These are phyloP conservation scores for Erebia epiphron DNA, from an alignment of 2,888 invertebrate genomes.

Conservation along the genomic window DNA sequence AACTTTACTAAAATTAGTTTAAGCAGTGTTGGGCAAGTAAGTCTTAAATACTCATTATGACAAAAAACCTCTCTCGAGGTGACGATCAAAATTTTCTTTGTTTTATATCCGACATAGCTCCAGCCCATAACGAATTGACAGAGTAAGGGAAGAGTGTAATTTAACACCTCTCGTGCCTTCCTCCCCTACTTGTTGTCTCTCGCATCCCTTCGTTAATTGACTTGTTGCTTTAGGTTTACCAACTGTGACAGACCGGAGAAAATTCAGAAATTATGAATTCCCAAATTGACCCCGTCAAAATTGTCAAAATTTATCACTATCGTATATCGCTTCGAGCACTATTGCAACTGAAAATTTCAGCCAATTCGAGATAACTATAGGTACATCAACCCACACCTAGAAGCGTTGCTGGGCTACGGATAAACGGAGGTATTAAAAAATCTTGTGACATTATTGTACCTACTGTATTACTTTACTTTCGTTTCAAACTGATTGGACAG, in stretches of 20 bases:
- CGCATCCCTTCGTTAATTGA: not conserved
- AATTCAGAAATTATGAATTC: too few relatives aligned
- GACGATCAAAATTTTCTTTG: conserved; percentile 5
- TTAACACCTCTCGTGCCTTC: conserved; percentile 13
- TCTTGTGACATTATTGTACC: too few relatives aligned
- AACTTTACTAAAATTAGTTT: too few relatives aligned
- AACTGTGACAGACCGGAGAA: not conserved
- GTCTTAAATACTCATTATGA: not conserved
- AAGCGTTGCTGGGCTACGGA: too few relatives aligned
- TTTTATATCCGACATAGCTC: conserved; percentile 27
- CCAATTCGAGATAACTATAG: too few relatives aligned
- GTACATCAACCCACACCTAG: too few relatives aligned
- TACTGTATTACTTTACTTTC: not conserved
- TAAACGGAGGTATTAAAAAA: too few relatives aligned
- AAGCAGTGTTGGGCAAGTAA: too few relatives aligned
- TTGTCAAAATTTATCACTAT: too few relatives aligned
- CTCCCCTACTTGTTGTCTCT: not conserved
- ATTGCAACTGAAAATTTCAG: too few relatives aligned
- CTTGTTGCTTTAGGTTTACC: not conserved
- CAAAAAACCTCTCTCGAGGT: not conserved
- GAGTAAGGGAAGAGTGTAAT: conserved; percentile 19
- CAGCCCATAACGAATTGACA: conserved; percentile 22
- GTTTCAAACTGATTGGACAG: not conserved
- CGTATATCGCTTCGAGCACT: too few relatives aligned
- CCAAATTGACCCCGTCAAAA: too few relatives aligned